Evolutionary conservation across 2,797 vertebrate genomes (phyloP), one percentile per base, ranked within the genome.

Genomic region (Carapus acus): DNA sequence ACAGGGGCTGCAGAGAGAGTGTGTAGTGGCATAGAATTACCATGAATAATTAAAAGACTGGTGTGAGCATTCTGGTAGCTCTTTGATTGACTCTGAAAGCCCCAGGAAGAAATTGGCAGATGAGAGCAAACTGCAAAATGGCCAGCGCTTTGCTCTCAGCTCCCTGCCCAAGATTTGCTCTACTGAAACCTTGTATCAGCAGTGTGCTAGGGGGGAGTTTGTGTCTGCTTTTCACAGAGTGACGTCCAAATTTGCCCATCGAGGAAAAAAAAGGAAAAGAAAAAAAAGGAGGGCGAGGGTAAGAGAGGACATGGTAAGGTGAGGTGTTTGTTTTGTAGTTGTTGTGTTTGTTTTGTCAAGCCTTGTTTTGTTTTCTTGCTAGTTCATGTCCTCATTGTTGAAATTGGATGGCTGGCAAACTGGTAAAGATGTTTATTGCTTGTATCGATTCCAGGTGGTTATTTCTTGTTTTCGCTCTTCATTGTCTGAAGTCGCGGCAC

Each of bases 41-140:
- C 59, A 86, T 90, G 83, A 90, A 88, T 87, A 88, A 90, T 89
- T 84, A 84, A 88, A 77, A 74, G 78, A 75, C 79, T 79, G 78
- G 83, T 84, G 85, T 86, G 84, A 86, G 79, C 82, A 83, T 87
- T 88, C 83, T 88, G 71, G 67, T 85, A 67, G 74, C 79, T 80
- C 80, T 87, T 82, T 88, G 78, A 85, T 84, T 85, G 81, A 84
- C 76, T 87, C 83, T 85, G 77, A 87, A 88, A 85, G 80, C 69
- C 75, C 52, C 72, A 65, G 80, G 81, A 85, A 81, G 77, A 83
- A 80, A 85, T 83, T 80, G 81, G 84, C 85, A 88, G 80, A 81
- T 81, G 76, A 83, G 81, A 80, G 77, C 67, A 74, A 81, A 81
- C 78, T 83, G 83, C 77, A 82, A 86, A 90, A 85, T 86, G 81